These are phyloP conservation scores for Coregonus ussuriensis DNA, from an alignment of 2,797 vertebrate species.

Conservation along the genomic window DNA sequence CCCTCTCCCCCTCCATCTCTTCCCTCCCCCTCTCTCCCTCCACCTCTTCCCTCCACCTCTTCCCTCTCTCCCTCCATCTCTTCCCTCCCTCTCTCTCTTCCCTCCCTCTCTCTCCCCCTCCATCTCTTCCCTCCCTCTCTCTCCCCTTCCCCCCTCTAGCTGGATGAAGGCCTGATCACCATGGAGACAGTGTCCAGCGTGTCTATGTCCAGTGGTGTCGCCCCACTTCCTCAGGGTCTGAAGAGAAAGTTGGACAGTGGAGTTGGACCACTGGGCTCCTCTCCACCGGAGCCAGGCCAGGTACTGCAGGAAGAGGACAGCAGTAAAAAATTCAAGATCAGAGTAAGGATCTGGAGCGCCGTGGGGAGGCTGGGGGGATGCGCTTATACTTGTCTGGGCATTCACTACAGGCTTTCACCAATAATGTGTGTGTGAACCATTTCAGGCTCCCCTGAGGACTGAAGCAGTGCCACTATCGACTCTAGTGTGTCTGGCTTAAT, in stretches of 20 bases:
- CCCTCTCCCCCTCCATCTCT: no score
- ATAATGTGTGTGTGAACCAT: neutral
- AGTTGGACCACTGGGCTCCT: constrained; percentile 79
- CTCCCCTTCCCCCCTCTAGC: constrained; percentile 46
- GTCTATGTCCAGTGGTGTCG: constrained; percentile 70
- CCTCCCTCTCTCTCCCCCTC: constrained; percentile 4
- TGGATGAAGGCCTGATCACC: constrained; percentile 83
- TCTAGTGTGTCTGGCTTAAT: neutral
- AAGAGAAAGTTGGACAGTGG: constrained; percentile 89
- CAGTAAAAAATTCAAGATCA: constrained; percentile 84
- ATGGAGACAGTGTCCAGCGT: constrained; percentile 79
- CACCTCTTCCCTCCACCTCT: no score
- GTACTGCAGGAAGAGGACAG: constrained; percentile 85
- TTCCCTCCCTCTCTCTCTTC: no score
- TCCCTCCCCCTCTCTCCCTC: no score
- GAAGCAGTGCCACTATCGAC: neutral
- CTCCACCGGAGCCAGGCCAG: constrained; percentile 90
- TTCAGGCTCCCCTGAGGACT: neutral
- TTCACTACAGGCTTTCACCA: neutral
- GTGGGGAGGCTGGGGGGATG: constrained; percentile 1
- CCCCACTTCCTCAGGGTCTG: constrained; percentile 79
- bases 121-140: no score
- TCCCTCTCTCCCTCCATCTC: no score
- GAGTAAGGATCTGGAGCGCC: constrained; percentile 76
- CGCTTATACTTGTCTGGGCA: neutral